phyloP scores from a whole-genome alignment of 2,888 invertebrate species.

The Gymnoscelis rufifasciata region DNA sequence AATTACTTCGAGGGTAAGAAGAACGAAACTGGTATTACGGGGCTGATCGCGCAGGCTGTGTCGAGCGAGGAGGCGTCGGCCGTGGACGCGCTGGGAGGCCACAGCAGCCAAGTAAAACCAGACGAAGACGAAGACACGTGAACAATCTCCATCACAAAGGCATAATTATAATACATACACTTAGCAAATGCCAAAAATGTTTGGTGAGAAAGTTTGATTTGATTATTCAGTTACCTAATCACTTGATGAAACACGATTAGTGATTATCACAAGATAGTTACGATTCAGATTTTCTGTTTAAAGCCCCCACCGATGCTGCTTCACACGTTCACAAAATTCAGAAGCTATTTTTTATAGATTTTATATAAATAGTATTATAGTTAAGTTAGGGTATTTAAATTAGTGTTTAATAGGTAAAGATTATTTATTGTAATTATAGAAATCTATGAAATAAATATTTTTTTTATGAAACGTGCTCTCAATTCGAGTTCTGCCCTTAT shows the following conservation, averaged over 20 bases:
- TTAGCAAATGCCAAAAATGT: slow-evolving; percentile 51
- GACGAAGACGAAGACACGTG: slow-evolving; percentile 46
- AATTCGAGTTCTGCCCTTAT: no score
- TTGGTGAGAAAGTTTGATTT: slow-evolving; percentile 33
- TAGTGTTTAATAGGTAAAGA: no score
- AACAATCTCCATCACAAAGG: slow-evolving; percentile 20
- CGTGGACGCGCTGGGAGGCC: slow-evolving; percentile 51
- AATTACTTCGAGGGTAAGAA: slow-evolving; percentile 59
- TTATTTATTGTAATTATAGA: slow-evolving; percentile 11
- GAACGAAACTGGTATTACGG: slow-evolving; percentile 62
- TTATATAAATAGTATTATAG: not conserved
- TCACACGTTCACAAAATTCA: not conserved
- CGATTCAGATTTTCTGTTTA: not conserved
- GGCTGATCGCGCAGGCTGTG: slow-evolving; percentile 61
- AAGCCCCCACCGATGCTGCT: slow-evolving; percentile 8
- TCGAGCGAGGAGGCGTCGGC: slow-evolving; percentile 53
- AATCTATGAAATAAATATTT: not conserved
- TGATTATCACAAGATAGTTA: not conserved
- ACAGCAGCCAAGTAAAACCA: slow-evolving; percentile 36
- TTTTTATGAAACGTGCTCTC: no score
- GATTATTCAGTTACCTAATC: slow-evolving; percentile 6
- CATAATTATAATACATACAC: slow-evolving; percentile 7
- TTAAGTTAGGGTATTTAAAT: no score
- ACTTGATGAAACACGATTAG: slow-evolving; percentile 1
- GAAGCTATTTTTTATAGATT: not conserved